These are phyloP conservation scores for Atherinosoma microstoma DNA, from an alignment of 2,797 vertebrate species.

Conservation along the genomic window DNA sequence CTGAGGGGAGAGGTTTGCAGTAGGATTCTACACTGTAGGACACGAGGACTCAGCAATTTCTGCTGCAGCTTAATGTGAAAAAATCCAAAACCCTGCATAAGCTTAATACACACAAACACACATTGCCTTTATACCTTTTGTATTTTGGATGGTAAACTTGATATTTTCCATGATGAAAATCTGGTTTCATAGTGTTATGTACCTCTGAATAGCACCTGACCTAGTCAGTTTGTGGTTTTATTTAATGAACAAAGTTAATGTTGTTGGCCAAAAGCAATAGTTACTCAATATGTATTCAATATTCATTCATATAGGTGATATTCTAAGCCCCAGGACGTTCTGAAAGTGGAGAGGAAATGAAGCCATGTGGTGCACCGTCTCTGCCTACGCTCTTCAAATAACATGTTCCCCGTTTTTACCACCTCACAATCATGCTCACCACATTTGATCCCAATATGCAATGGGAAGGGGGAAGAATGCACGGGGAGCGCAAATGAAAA, in stretches of 20 bases:
- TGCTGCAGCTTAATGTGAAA: neutral
- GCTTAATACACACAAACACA: neutral
- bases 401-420: constrained; percentile 6
- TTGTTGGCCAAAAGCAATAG: neutral
- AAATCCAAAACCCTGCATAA: neutral
- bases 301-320: neutral
- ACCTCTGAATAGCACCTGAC: neutral
- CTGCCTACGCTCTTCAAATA: neutral
- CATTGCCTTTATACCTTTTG: neutral
- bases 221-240: neutral
- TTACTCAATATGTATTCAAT: neutral
- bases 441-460: constrained; percentile 40
- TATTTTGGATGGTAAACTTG: neutral
- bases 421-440: constrained; percentile 9
- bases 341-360: constrained; percentile 10
- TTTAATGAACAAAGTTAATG: neutral
- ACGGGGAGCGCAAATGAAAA: constrained; percentile 49
- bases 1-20: neutral
- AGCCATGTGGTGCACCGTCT: neutral
- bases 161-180: neutral
- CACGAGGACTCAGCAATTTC: neutral
- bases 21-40: neutral
- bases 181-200: neutral
- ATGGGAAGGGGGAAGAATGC: constrained; percentile 38
- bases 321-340: neutral